Conservation (phyloP, 1,140 invertebrate species). For the Meloidogyne hapla region DNA sequence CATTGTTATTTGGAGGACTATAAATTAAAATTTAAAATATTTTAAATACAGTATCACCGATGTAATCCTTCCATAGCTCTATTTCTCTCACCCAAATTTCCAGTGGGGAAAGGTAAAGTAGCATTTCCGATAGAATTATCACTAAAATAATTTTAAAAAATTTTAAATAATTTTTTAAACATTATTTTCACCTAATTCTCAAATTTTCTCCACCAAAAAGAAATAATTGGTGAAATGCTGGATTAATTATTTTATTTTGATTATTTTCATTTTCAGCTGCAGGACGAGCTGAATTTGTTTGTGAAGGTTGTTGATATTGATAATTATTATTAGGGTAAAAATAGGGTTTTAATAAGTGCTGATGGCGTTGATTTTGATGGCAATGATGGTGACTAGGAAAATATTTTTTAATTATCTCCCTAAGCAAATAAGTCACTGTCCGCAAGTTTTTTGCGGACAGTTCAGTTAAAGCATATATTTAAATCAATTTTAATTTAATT, state of each 20-base stretch:
- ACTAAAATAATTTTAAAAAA: slow-evolving; percentile 22
- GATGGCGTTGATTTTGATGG: slow-evolving; percentile 1
- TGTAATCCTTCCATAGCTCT: slow-evolving; percentile 41
- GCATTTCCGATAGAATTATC: slow-evolving; percentile 55
- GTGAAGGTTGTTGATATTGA: background rate
- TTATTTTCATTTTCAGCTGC: slow-evolving; percentile 3
- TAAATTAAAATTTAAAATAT: slow-evolving; percentile 24
- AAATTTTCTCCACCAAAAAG: slow-evolving; percentile 9
- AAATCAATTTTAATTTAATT: background rate
- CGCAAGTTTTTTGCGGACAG: no score
- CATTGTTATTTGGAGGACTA: slow-evolving; percentile 40
- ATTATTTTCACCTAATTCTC: background rate
- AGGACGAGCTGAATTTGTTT: background rate
- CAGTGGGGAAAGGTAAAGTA: slow-evolving; percentile 49
- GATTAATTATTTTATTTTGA: background rate
- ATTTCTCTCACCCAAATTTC: slow-evolving; percentile 44
- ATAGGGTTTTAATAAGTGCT: slow-evolving; percentile 6
- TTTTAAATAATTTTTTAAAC: background rate
- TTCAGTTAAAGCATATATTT: no score
- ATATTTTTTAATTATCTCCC: background rate
- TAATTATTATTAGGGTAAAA: background rate
- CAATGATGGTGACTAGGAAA: background rate
- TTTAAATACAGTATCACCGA: slow-evolving; percentile 30
- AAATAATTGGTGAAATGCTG: slow-evolving; percentile 8
- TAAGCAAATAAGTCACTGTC: no score